These are phyloP conservation scores for Aplocera efformata DNA, from an alignment of 2,888 invertebrate species.

Conservation along the genomic window DNA sequence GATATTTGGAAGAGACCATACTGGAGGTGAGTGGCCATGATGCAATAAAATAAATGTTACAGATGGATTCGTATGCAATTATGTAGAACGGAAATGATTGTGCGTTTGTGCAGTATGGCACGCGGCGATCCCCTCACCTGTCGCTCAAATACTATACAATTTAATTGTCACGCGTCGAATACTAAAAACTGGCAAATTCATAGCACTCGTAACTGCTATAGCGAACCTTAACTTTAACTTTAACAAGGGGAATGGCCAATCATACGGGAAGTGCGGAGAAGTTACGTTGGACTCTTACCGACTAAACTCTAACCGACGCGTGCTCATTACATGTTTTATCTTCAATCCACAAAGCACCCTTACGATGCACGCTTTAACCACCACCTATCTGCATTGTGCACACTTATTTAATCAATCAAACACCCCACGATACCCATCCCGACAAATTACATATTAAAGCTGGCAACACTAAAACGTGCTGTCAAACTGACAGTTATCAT, in stretches of 20 bases:
- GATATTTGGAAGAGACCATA: too few relatives aligned
- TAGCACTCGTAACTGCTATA: slow-evolving; percentile 5
- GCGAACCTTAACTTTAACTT: too few relatives aligned
- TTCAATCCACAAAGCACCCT: slow-evolving; percentile 36
- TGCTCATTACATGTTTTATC: slow-evolving; percentile 22
- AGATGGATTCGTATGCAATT: slow-evolving; percentile 27
- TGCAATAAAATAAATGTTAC: too few relatives aligned
- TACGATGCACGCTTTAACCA: slow-evolving; percentile 60
- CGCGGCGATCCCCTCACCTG: slow-evolving; percentile 19
- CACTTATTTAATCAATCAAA: slow-evolving; percentile 77
- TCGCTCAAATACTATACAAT: background rate
- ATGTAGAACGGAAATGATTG: slow-evolving; percentile 35
- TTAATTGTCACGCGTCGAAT: background rate
- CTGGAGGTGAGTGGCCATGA: too few relatives aligned
- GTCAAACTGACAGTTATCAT: slow-evolving; percentile 58
- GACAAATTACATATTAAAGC: slow-evolving; percentile 76
- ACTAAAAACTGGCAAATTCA: background rate
- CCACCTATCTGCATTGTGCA: slow-evolving; percentile 64
- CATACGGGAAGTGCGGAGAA: too few relatives aligned
- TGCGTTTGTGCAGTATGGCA: slow-evolving; percentile 33
- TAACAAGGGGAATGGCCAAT: too few relatives aligned
- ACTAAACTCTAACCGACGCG: too few relatives aligned
- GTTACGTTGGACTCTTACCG: too few relatives aligned
- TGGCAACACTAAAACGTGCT: slow-evolving; percentile 64
- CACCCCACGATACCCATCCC: slow-evolving; percentile 63